Evolutionary conservation across 2,113 vertebrate species (phyloP).

Genomic region (Colistium nudipinnis): DNA sequence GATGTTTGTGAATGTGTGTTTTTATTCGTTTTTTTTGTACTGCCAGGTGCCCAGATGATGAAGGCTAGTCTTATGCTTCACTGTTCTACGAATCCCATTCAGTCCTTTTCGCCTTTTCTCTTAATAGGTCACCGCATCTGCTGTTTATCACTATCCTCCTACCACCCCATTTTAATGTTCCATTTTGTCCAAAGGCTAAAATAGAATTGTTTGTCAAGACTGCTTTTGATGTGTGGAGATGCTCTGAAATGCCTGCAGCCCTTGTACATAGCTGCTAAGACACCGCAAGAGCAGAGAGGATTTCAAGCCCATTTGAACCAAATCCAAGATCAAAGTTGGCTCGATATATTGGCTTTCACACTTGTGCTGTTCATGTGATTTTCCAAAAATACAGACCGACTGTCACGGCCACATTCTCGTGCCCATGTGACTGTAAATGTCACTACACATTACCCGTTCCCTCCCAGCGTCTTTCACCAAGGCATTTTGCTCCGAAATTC

Average conservation of each 20-base stretch:
- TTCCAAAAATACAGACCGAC: conserved; percentile 12
- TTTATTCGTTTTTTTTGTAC: background rate
- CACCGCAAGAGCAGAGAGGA: conserved; percentile 29
- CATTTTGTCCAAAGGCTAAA: conserved; percentile 33
- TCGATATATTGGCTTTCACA: conserved; percentile 53
- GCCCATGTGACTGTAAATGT: conserved; percentile 38
- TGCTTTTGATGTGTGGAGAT: conserved; percentile 53
- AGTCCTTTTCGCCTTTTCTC: background rate
- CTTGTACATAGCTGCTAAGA: conserved; percentile 43
- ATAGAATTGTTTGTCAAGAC: conserved; percentile 29
- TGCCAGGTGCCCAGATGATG: conserved; percentile 5
- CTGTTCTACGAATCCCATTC: background rate
- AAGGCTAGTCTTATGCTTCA: background rate
- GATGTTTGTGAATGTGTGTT: conserved; percentile 30
- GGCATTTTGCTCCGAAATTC: background rate
- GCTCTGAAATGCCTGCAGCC: conserved; percentile 56
- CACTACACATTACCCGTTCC: background rate
- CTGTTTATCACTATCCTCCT: conserved; percentile 30
- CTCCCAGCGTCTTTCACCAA: conserved; percentile 2
- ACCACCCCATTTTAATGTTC: no score
- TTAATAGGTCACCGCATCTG: conserved; percentile 13
- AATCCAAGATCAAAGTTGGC: conserved; percentile 64
- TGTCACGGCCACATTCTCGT: conserved; percentile 14
- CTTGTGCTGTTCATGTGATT: conserved; percentile 47
- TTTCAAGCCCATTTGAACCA: conserved; percentile 58